Evolutionary conservation across 2,888 invertebrate genomes (phyloP), one percentile per base, ranked within the genome.

Genomic region (Nemotelus nigrinus): DNA sequence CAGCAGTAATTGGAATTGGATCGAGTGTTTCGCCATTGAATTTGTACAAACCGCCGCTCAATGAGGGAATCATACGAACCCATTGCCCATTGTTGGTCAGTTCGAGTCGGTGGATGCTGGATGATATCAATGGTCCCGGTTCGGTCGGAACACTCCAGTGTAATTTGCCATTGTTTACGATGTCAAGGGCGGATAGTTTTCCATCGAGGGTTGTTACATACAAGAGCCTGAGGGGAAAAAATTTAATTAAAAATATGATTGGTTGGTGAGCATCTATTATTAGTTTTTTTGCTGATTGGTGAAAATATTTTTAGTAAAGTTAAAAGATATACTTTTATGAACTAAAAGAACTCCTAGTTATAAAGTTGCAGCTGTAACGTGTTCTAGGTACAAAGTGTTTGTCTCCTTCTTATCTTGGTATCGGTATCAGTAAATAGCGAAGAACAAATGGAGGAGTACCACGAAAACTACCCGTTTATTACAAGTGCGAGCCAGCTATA

Each of bases 151-250:
- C 84, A 80, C 92, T 91, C 98, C 98, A 98, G 76, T 91, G 88
- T 81, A 93, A 87, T 78, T 89, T 87, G 2, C 96, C 93, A 80
- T 91, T 91, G 80, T 89, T 87, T 39, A 90, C 88, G 8, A 93
- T 90, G 84, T 96, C 93, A 81, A 98, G 88, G 3, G 96, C 95
- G 44, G 95, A 93, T 76, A 98, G 84, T 82, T 91, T 91, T 8
- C 98, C 98, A 90, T 98, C 97, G 80, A 98, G 88, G 2, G 97
- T 97, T 83, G 96, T 96, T 57, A 98, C 93, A 83, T 96, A 90
- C 77, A 96, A 88, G 81, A 95, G 88, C 83, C 94, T 94, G 84
- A 6, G 48, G 48, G n/a, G 7, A 5, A 44, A 55, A 57, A 43
- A 41, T 7, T 53, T 1, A 53, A 53, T 7, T 7, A 53, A 53